Evolutionary conservation across 2,113 vertebrate species (phyloP), one percentile per base, ranked within the genome.

Genomic region (Hyla sarda): DNA sequence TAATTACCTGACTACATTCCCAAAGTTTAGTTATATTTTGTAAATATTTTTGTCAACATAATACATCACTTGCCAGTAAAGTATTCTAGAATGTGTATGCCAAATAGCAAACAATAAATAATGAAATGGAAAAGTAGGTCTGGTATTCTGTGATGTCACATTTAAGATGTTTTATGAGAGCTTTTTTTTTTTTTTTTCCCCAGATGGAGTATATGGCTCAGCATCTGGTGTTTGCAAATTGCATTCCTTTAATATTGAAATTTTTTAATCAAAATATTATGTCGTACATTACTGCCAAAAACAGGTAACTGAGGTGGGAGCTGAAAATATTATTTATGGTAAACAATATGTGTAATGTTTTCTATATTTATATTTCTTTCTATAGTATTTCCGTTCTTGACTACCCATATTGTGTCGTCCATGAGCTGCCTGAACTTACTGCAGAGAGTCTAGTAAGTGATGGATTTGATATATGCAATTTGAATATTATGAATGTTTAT

Each of bases 181-280:
- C 3, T n/a, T n/a, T n/a, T n/a, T n/a, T n/a, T n/a, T n/a, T n/a
- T n/a, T n/a, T 45, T 58, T 89, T 47, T 89, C 90, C 87, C 19
- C 83, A 99, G 98, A 99, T 99, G 91, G 98, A 99, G 89, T 98
- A 98, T 92, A 99, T 99, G 97, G 97, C 98, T 77, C 98, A 99
- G 89, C 98, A 99, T 82, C 90, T 99, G 89, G 98, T 99, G 73
- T 99, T 99, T 85, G 98, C 98, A 88, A 99, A 99, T 93, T 99
- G 98, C 89, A 99, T 99, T 89, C 98, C 98, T 0, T 96, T 99
- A 92, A 99, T 99, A 87, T 93, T 99, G 21, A 99, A 99, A 94
- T 99, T 99, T 93, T 99, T 99, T 95, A 99, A 99, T 94, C 98
- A 99, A 93, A 99, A 99, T 92, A 99, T 99, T 90, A 99, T 99